Percentiles rank a stretch among this genome's conserved stretches.
phyloP scores from a whole-genome alignment of 2,888 invertebrate genomes.

The Scrobipalpa costella region DNA sequence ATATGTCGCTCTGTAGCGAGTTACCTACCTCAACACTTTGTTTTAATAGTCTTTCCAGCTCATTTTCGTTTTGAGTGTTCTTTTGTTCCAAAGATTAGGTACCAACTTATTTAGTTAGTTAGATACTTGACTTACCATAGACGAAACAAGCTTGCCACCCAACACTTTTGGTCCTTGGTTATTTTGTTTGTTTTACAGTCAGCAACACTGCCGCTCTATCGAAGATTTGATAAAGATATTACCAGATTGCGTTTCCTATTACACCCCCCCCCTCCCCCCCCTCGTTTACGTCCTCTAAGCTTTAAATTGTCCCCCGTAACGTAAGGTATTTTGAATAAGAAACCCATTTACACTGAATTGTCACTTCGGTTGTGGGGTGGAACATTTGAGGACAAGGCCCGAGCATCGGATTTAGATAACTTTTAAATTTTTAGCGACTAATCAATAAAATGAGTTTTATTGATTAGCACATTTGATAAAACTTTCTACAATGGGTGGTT shows the following conservation, averaged over 20 bases:
- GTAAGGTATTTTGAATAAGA: constrained; percentile 43
- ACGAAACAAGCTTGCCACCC: no score
- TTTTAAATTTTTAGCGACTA: no score
- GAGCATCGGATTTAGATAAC: no score
- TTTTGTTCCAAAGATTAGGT: no score
- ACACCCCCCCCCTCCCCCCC: constrained; percentile 29
- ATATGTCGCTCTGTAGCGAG: no score
- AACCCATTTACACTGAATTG: constrained; percentile 34
- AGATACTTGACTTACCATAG: no score
- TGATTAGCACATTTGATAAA: not conserved
- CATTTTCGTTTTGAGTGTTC: no score
- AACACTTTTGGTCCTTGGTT: not conserved
- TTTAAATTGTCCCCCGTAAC: constrained; percentile 14
- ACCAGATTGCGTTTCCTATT: constrained; percentile 34
- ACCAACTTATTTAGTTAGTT: no score
- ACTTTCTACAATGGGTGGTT: not conserved
- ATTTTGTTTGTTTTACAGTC: not conserved
- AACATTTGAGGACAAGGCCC: no score
- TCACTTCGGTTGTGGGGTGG: constrained; percentile 19
- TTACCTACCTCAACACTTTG: no score
- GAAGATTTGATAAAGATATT: constrained; percentile 46
- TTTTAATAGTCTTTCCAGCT: no score
- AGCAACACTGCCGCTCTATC: constrained; percentile 18
- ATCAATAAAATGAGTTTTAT: not conserved
- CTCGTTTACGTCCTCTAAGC: constrained; percentile 3